Conservation (phyloP, 2,113 vertebrate genomes). For the Hystrix brachyura region DNA sequence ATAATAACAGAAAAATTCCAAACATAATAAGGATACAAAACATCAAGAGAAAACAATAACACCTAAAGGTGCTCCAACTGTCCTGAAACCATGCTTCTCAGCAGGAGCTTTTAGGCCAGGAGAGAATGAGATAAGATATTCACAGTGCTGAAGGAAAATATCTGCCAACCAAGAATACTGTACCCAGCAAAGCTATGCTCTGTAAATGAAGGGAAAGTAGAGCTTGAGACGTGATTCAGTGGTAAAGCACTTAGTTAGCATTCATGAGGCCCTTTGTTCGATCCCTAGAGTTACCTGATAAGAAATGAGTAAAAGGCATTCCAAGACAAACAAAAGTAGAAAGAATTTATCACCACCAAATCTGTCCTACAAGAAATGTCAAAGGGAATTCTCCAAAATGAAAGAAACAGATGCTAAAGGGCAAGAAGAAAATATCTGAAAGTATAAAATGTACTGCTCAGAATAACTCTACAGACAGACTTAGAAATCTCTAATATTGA, state of each 20-base stretch:
- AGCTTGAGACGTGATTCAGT: background rate
- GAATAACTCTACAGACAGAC: background rate
- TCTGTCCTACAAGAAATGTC: background rate
- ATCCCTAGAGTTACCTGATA: background rate
- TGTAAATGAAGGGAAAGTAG: background rate
- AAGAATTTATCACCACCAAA: background rate
- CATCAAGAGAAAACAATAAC: background rate
- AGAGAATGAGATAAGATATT: background rate
- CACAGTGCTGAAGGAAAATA: background rate
- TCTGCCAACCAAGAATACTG: background rate
- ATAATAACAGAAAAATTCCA: background rate
- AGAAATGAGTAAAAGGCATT: background rate
- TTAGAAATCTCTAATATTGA: background rate
- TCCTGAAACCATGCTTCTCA: background rate
- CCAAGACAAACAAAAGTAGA: background rate
- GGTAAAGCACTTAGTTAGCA: background rate
- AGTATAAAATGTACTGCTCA: background rate
- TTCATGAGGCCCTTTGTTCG: background rate
- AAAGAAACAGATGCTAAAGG: background rate
- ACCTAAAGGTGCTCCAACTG: too few relatives aligned
- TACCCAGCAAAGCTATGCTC: background rate
- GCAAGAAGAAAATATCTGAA: background rate
- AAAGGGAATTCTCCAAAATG: background rate
- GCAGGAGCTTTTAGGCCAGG: background rate
- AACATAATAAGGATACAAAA: background rate